A percentile compares a stretch with the other conserved stretches of the same genome.
phyloP scores from a whole-genome alignment of 2,888 invertebrate species.

The Tridacna gigas region DNA sequence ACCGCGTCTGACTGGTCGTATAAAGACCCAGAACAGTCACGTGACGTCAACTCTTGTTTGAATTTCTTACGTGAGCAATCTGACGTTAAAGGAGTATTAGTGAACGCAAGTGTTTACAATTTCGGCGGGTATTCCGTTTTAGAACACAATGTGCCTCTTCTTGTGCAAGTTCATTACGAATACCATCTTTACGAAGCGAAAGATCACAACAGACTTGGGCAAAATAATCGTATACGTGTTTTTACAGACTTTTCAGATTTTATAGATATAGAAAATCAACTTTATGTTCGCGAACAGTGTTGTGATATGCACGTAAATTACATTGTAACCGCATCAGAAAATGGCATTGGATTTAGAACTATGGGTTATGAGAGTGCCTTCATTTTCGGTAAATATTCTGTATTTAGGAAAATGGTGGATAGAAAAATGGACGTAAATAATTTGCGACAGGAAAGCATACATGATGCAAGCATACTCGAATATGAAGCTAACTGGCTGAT shows the following conservation, averaged over 20 bases:
- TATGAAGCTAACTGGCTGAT: slow-evolving; percentile 67
- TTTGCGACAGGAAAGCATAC: slow-evolving; percentile 20
- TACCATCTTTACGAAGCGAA: slow-evolving; percentile 57
- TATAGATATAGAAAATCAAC: slow-evolving; percentile 48
- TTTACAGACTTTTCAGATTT: slow-evolving; percentile 61
- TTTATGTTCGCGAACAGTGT: slow-evolving; percentile 52
- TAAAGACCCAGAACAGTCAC: slow-evolving; percentile 53
- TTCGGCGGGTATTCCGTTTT: slow-evolving; percentile 70
- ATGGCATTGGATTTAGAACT: slow-evolving; percentile 8
- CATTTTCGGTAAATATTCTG: slow-evolving; percentile 35
- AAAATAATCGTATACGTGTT: slow-evolving; percentile 39
- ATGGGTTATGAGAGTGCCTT: slow-evolving; percentile 35
- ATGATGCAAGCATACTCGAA: slow-evolving; percentile 61
- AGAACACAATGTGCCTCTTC: slow-evolving; percentile 71
- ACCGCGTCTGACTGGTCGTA: slow-evolving; percentile 56
- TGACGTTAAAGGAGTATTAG: slow-evolving; percentile 75
- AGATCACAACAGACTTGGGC: slow-evolving; percentile 19
- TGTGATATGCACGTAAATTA: slow-evolving; percentile 50
- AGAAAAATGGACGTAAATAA: not conserved
- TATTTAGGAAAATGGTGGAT: slow-evolving; percentile 22
- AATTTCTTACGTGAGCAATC: slow-evolving; percentile 64
- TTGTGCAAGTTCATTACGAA: slow-evolving; percentile 73
- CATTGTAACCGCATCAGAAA: slow-evolving; percentile 28
- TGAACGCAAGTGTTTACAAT: slow-evolving; percentile 70
- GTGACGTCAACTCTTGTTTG: slow-evolving; percentile 71